phyloP scores from a whole-genome alignment of 2,797 vertebrate genomes.

The Agapornis canus region DNA sequence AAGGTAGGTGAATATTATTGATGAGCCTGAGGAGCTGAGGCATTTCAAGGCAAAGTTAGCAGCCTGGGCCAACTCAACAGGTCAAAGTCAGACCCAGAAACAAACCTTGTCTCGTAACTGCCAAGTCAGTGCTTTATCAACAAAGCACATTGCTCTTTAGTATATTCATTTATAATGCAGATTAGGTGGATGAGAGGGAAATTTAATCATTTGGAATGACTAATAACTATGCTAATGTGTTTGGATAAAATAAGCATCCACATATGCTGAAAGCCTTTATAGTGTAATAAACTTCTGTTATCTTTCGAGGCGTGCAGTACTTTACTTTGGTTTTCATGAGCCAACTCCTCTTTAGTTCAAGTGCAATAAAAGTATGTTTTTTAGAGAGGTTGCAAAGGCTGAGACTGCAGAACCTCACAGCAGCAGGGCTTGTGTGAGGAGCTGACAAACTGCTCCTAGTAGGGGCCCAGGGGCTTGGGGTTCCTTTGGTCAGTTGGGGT shows the following conservation, averaged over 20 bases:
- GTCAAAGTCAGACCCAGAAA: not conserved
- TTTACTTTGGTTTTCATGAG: constrained; percentile 50
- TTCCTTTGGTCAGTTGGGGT: not conserved
- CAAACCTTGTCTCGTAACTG: not conserved
- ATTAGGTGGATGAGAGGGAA: constrained; percentile 48
- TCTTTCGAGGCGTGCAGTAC: constrained; percentile 13
- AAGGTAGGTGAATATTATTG: not conserved
- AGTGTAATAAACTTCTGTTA: constrained; percentile 58
- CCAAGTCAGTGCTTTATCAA: not conserved
- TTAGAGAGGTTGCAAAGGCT: not conserved
- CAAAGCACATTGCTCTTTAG: not conserved
- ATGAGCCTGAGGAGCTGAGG: not conserved
- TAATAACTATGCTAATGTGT: constrained; percentile 68
- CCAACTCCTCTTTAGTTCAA: constrained; percentile 34
- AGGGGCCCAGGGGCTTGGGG: not conserved
- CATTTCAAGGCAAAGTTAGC: not conserved
- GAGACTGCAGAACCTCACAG: not conserved
- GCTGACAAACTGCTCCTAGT: fast-evolving
- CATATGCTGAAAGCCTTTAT: constrained; percentile 51
- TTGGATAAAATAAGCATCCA: constrained; percentile 60
- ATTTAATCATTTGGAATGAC: constrained; percentile 49
- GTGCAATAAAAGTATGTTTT: not conserved
- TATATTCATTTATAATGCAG: constrained; percentile 56
- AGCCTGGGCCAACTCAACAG: not conserved
- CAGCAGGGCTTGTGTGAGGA: not conserved